phyloP scores from a whole-genome alignment of 30 jellyfish, hydroid and myxozoan species.

The Clytia hemisphaerica region DNA sequence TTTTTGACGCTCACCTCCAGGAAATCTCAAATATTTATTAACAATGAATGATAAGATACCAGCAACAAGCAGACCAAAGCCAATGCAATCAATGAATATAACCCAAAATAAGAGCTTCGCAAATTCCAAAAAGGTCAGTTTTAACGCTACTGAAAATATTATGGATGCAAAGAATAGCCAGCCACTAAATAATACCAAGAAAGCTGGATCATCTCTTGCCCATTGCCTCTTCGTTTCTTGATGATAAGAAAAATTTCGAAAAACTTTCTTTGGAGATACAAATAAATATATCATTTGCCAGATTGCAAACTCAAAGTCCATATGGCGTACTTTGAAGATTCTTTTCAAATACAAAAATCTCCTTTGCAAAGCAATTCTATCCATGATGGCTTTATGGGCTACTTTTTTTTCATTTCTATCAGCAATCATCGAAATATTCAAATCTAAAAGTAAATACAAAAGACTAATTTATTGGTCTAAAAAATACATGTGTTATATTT shows the following conservation, averaged over 20 bases:
- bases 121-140: conserved; percentile 65
- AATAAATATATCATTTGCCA: conserved; percentile 95
- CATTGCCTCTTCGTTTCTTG: conserved; percentile 96
- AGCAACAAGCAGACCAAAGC: conserved; percentile 87
- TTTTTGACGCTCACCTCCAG: conserved; percentile 68
- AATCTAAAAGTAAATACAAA: too few relatives aligned
- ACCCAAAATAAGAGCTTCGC: conserved; percentile 81
- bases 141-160: conserved; percentile 68
- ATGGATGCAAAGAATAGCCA: conserved; percentile 87
- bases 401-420: neutral
- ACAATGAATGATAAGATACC: conserved; percentile 70
- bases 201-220: conserved; percentile 99
- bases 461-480: too few relatives aligned
- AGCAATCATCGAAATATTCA: neutral
- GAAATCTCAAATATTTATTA: conserved; percentile 78
- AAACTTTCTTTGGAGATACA: conserved; percentile 91
- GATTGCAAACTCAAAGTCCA: conserved; percentile 97
- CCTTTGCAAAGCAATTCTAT: conserved; percentile 56
- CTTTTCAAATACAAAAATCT: conserved; percentile 73
- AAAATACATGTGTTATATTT: too few relatives aligned
- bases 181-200: conserved; percentile 79
- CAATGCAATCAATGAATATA: conserved; percentile 86
- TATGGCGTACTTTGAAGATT: conserved; percentile 71
- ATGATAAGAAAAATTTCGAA: conserved; percentile 25
- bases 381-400: conserved; percentile 50